Evolutionary conservation across 2,797 vertebrate species (phyloP).

Genomic region (Rallus crepitans): DNA sequence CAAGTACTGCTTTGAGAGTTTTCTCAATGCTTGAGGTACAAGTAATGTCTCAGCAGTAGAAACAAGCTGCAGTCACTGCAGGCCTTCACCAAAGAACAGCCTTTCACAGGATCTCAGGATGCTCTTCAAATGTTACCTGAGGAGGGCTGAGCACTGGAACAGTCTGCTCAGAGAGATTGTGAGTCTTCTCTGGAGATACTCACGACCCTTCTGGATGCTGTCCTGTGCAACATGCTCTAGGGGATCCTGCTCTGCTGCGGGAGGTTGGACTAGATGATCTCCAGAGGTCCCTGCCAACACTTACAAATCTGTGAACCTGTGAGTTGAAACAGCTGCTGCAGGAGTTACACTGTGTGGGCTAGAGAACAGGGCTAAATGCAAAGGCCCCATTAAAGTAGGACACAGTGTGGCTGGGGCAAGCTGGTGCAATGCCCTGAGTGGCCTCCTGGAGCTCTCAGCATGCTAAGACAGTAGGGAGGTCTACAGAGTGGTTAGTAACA

Average conservation of each 20-base stretch:
- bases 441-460: neutral
- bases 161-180: too few relatives aligned
- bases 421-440: rapidly evolving
- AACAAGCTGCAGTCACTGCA: neutral
- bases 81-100: neutral
- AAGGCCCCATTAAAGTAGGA: rapidly evolving
- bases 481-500: neutral
- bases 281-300: too few relatives aligned
- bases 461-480: neutral
- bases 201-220: too few relatives aligned
- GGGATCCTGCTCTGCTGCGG: too few relatives aligned
- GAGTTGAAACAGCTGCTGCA: neutral
- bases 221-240: too few relatives aligned
- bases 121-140: neutral
- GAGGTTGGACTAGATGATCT: too few relatives aligned
- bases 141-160: neutral
- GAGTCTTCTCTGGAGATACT: too few relatives aligned
- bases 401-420: neutral
- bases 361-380: neutral
- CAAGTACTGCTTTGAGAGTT: neutral
- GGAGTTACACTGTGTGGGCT: neutral
- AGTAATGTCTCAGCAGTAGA: neutral
- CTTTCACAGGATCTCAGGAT: neutral
- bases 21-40: neutral
- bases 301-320: too few relatives aligned